These are phyloP conservation scores for Serranochromis macrocephalus DNA, from an alignment of 2,113 vertebrate genomes.

Conservation along the genomic window DNA sequence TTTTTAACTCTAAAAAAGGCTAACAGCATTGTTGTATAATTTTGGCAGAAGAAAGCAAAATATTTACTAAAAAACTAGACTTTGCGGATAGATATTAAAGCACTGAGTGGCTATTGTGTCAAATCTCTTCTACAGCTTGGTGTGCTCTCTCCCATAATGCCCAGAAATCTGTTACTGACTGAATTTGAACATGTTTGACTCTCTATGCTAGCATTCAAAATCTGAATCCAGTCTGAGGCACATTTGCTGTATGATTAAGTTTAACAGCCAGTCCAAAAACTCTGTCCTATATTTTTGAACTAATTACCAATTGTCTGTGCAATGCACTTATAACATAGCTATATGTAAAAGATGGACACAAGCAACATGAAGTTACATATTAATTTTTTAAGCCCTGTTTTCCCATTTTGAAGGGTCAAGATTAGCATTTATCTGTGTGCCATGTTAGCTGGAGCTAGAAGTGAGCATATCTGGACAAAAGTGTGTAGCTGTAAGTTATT, in stretches of 20 bases:
- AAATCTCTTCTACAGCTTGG: background rate
- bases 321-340: background rate
- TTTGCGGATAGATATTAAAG: rapidly evolving
- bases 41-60: rapidly evolving
- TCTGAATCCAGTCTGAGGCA: background rate
- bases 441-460: background rate
- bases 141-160: background rate
- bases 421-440: background rate
- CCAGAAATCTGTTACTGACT: background rate
- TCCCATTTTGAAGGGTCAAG: background rate
- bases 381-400: background rate
- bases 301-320: background rate
- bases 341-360: background rate
- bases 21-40: background rate
- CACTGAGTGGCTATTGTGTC: background rate
- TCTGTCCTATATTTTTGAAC: background rate
- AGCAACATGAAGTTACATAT: background rate
- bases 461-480: background rate
- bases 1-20: background rate
- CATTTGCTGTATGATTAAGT: background rate
- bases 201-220: background rate
- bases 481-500: background rate
- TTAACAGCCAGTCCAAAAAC: background rate
- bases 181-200: background rate
- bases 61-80: background rate